These are phyloP conservation scores for Ceramica pisi DNA, from an alignment of 2,888 invertebrate species.

Conservation along the genomic window DNA sequence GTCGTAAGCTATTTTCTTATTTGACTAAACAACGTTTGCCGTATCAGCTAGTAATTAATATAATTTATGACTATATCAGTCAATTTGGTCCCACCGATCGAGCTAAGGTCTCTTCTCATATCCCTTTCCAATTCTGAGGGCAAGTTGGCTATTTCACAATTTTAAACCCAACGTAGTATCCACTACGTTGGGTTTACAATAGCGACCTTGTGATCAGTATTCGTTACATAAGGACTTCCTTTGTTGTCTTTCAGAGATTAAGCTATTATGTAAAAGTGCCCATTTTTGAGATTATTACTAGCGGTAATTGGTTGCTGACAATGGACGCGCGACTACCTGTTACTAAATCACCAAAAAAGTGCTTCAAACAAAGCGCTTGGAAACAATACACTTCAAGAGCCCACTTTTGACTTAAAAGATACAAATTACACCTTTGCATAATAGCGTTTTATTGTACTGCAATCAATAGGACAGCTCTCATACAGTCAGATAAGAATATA, in stretches of 20 bases:
- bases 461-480: slow-evolving; percentile 21
- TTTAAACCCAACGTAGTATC: not conserved
- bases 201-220: not conserved
- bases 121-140: not conserved
- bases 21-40: too few relatives aligned
- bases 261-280: slow-evolving; percentile 21
- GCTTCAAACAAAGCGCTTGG: slow-evolving; percentile 28
- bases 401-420: slow-evolving; percentile 42
- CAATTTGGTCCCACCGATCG: too few relatives aligned
- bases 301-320: slow-evolving; percentile 41
- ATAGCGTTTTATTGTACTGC: slow-evolving; percentile 44
- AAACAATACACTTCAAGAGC: slow-evolving; percentile 55
- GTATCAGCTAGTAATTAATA: too few relatives aligned
- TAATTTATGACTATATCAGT: too few relatives aligned
- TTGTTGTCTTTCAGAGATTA: slow-evolving; percentile 14
- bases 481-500: slow-evolving; percentile 16
- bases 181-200: not conserved
- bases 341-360: slow-evolving; percentile 38
- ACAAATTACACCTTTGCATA: slow-evolving; percentile 45
- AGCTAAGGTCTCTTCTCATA: too few relatives aligned
- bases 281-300: slow-evolving; percentile 36
- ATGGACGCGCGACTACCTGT: slow-evolving; percentile 54
- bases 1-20: too few relatives aligned
- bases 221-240: slow-evolving; percentile 37
- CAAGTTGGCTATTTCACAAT: not conserved